Evolutionary conservation across 2,888 invertebrate genomes (phyloP), one percentile per base, ranked within the genome.

Genomic region (Drosophila formosana): DNA sequence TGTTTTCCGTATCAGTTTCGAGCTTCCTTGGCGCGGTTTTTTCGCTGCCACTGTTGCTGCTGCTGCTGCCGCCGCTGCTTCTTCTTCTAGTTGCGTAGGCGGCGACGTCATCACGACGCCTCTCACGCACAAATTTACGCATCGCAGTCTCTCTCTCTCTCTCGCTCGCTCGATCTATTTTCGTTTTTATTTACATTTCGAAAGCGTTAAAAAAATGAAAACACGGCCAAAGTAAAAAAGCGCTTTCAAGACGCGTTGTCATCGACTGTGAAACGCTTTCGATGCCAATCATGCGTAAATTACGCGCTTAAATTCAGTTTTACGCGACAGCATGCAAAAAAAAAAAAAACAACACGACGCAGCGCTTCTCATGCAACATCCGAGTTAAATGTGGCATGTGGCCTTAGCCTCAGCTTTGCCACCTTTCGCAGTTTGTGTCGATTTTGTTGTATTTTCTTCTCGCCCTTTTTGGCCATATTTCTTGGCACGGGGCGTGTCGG

Each of bases 201-300:
- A 81, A 84, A 84, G 85, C 85, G 84, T 61, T 65, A 28, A 51
- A 68, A 63, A 61, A 50, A 25, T 18, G n/a, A 41, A 13, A 23
- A 37, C 13, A 56, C 37, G 37, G 5, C n/a, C 37, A 13, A n/a
- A 1, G 18, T 18, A 50, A 45, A 43, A 47, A 41, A 62, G 68
- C 67, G 71, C 66, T 75, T 66, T 69, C 55, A 68, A 71, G 74
- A 60, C 13, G 34, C 46, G 66, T 62, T 70, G 70, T 71, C 69
- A 72, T 73, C 76, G 75, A 43, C 55, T 73, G 60, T 74, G 57
- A 72, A 77, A 70, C 71, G 66, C 66, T 86, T 80, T 74, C 66
- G 89, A 69, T 85, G 84, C 82, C 88, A 84, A 85, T 85, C 85
- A 85, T 89, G 87, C 87, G 85, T 85, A 81, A 85, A 83, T 89